Conservation (phyloP, 2,797 vertebrate genomes). For the Enteromius fasciolatus region DNA sequence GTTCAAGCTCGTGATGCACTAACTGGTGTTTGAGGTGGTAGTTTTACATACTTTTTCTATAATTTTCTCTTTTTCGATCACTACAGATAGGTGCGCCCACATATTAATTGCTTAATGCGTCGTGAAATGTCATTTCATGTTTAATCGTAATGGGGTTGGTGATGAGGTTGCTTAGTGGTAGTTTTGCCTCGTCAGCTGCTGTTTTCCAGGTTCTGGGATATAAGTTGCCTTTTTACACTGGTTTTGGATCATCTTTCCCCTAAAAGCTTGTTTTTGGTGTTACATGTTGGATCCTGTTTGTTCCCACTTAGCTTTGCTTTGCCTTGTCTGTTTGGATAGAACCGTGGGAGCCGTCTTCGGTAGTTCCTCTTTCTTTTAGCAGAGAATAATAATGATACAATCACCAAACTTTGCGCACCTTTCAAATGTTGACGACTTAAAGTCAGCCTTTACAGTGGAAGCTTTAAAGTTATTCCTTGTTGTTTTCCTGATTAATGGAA, state of each 20-base stretch:
- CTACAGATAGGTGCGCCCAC: background rate
- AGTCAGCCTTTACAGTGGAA: conserved; percentile 10
- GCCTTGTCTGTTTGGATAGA: conserved; percentile 32
- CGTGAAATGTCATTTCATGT: background rate
- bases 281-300: conserved; percentile 47
- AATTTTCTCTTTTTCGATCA: background rate
- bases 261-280: conserved; percentile 58
- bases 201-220: conserved; percentile 37
- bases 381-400: conserved; percentile 25
- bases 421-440: conserved; percentile 25
- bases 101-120: background rate
- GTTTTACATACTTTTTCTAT: background rate
- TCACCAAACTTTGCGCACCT: conserved; percentile 48
- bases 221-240: conserved; percentile 21
- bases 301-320: conserved; percentile 58
- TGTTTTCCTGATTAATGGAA: background rate
- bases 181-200: conserved; percentile 22
- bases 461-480: conserved; percentile 46
- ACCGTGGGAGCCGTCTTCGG: conserved; percentile 21
- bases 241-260: conserved; percentile 31
- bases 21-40: conserved; percentile 16
- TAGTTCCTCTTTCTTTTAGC: conserved; percentile 12
- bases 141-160: conserved; percentile 2
- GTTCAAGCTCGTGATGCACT: conserved; percentile 38
- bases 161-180: conserved; percentile 24